Percentiles rank a stretch among this genome's conserved stretches.
Conservation (phyloP, 2,113 vertebrate genomes). For the Epinephelus cyanopodus region DNA sequence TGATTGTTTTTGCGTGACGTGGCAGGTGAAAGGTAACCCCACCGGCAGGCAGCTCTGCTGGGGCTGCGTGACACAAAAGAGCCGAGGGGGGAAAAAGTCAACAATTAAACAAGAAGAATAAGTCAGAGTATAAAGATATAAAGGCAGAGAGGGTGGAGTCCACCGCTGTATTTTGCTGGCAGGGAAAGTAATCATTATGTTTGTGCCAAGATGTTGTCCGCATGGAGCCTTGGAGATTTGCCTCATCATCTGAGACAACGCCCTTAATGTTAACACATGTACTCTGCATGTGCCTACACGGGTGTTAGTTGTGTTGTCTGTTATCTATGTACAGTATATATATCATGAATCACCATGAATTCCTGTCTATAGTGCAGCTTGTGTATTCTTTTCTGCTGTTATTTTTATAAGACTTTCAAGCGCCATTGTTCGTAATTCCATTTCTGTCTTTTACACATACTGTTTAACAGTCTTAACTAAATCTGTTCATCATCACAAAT, state of each 20-base stretch:
- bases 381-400: too few relatives aligned
- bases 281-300: not conserved
- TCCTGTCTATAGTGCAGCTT: not conserved
- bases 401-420: too few relatives aligned
- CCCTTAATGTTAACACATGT: slow-evolving; percentile 41
- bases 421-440: not conserved
- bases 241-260: slow-evolving; percentile 58
- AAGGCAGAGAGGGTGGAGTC: slow-evolving; percentile 66
- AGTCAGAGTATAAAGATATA: not conserved
- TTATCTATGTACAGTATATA: too few relatives aligned
- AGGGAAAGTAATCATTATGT: slow-evolving; percentile 70
- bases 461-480: not conserved
- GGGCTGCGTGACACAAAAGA: slow-evolving; percentile 35
- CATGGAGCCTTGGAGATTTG: slow-evolving; percentile 41
- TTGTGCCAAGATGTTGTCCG: slow-evolving; percentile 69
- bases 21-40: slow-evolving; percentile 22
- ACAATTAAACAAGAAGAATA: slow-evolving; percentile 40
- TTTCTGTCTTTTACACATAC: not conserved
- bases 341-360: not conserved
- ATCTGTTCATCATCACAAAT: not conserved
- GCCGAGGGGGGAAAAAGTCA: not conserved
- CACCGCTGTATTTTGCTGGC: slow-evolving; percentile 22
- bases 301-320: not conserved
- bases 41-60: not conserved
- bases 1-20: slow-evolving; percentile 22